Conservation (phyloP, 2,888 invertebrate genomes). For the Cenopis cana region DNA sequence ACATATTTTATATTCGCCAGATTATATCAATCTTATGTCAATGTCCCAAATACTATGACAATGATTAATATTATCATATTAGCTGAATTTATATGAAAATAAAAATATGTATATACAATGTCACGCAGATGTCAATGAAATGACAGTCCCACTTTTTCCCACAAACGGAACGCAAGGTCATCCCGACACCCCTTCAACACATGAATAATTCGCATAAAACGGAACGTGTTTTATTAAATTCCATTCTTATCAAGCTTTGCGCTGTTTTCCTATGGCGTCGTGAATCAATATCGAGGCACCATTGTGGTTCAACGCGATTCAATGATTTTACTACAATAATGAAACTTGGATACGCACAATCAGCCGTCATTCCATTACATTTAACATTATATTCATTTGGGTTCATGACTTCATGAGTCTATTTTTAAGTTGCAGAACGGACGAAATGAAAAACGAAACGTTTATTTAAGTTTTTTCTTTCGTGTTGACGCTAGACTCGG, state of each 20-base stretch:
- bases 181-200: conserved; percentile 9
- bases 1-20: too few relatives aligned
- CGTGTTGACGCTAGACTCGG: background rate
- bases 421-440: background rate
- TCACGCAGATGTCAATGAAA: background rate
- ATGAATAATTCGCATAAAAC: conserved; percentile 23
- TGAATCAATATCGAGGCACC: conserved; percentile 36
- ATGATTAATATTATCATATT: too few relatives aligned
- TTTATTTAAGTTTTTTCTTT: too few relatives aligned
- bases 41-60: too few relatives aligned
- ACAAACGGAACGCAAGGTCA: conserved; percentile 16
- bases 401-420: background rate
- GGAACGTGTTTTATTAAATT: conserved; percentile 38
- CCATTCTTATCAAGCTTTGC: conserved; percentile 38
- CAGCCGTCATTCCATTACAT: background rate
- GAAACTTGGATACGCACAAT: conserved; percentile 17
- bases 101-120: background rate
- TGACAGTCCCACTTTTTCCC: background rate
- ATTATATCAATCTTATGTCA: too few relatives aligned
- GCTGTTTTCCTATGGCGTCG: conserved; percentile 26
- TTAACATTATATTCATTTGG: background rate
- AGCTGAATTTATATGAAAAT: too few relatives aligned
- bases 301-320: conserved; percentile 22
- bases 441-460: background rate
- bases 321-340: conserved; percentile 21